phyloP scores from a whole-genome alignment of 2,888 invertebrate species.

The Gymnosoma rotundatum region DNA sequence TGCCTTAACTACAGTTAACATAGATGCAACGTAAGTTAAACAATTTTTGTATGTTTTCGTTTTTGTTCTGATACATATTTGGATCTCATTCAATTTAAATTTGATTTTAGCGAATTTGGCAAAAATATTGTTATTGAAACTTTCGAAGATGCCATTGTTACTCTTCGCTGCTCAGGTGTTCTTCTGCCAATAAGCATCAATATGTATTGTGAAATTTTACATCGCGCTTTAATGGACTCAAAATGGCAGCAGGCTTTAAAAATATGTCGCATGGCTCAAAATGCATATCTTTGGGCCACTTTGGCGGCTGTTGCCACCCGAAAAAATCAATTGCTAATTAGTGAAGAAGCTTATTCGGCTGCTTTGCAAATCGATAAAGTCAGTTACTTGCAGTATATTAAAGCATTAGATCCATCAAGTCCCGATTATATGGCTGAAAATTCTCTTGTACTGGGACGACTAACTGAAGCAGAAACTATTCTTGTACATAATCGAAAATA shows the following conservation, averaged over 20 bases:
- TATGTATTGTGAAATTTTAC: constrained; percentile 83
- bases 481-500: constrained; percentile 80
- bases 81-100: background rate
- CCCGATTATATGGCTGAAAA: constrained; percentile 82
- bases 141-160: constrained; percentile 92
- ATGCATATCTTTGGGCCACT: constrained; percentile 94
- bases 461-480: constrained; percentile 82
- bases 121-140: constrained; percentile 91
- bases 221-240: constrained; percentile 87
- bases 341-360: constrained; percentile 97
- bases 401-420: constrained; percentile 83
- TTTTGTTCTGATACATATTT: background rate
- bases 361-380: constrained; percentile 94
- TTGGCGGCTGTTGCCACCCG: constrained; percentile 95
- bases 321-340: constrained; percentile 92
- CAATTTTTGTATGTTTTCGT: background rate
- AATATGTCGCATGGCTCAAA: constrained; percentile 85
- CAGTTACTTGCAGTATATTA: constrained; percentile 90
- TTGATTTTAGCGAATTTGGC: constrained; percentile 89
- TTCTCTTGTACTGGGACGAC: constrained; percentile 80
- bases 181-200: constrained; percentile 84
- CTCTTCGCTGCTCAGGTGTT: constrained; percentile 94
- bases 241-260: constrained; percentile 93
- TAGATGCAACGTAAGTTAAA: constrained; percentile 82
- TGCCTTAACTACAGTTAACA: constrained; percentile 84